phyloP scores from a whole-genome alignment of 2,888 invertebrate species.

The Campoplex capitator region DNA sequence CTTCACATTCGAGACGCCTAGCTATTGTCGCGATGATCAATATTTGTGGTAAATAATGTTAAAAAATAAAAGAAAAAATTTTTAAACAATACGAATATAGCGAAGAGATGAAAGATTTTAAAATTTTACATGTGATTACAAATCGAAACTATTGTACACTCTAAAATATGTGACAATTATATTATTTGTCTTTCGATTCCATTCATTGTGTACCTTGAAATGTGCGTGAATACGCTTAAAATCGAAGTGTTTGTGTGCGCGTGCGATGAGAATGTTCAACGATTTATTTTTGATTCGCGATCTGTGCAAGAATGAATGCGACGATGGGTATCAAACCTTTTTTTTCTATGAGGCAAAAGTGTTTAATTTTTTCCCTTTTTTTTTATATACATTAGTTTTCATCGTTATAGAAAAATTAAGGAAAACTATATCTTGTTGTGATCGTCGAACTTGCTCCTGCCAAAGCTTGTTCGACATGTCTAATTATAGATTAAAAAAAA shows the following conservation, averaged over 20 bases:
- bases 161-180: not conserved
- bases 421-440: slow-evolving; percentile 81
- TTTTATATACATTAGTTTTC: slow-evolving; percentile 71
- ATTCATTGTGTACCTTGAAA: slow-evolving; percentile 40
- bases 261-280: slow-evolving; percentile 50
- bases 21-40: slow-evolving; percentile 66
- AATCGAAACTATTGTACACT: not conserved
- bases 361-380: slow-evolving; percentile 56
- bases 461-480: slow-evolving; percentile 74
- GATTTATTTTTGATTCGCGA: slow-evolving; percentile 59
- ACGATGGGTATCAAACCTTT: slow-evolving; percentile 59
- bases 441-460: slow-evolving; percentile 74
- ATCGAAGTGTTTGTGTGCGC: not conserved
- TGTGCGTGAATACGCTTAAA: not conserved
- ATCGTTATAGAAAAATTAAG: slow-evolving; percentile 75
- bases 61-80: not conserved
- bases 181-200: slow-evolving; percentile 24
- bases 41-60: slow-evolving; percentile 56
- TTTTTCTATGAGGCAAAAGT: slow-evolving; percentile 60
- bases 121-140: slow-evolving; percentile 33
- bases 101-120: not conserved
- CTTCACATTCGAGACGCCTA: not conserved
- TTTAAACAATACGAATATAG: not conserved
- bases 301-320: slow-evolving; percentile 56
- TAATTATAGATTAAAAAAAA: slow-evolving; percentile 79